Evolutionary conservation across 2,113 vertebrate genomes (phyloP).

Genomic region (Talpa occidentalis): DNA sequence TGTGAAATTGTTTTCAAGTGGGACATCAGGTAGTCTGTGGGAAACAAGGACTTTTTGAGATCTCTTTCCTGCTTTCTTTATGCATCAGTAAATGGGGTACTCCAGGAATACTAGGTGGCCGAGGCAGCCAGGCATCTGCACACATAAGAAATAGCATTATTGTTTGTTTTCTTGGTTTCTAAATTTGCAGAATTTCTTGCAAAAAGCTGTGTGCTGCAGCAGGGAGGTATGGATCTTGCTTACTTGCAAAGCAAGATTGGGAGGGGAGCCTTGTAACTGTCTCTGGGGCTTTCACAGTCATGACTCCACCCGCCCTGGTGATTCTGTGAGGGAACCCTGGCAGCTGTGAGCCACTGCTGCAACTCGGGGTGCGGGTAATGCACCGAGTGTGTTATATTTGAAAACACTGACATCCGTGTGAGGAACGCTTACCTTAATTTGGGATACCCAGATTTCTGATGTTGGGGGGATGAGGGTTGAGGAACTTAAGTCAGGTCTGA

Average conservation of each 20-base stretch:
- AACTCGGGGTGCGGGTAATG: not conserved
- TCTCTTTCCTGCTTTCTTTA: not conserved
- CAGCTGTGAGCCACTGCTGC: not conserved
- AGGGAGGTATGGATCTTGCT: not conserved
- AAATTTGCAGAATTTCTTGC: not conserved
- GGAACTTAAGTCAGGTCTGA: not conserved
- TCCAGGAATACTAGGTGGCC: not conserved
- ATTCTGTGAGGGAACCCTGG: no score
- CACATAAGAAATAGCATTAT: not conserved
- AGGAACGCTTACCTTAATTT: not conserved
- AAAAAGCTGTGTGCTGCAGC: no score
- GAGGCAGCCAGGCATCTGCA: not conserved
- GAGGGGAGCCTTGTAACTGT: not conserved
- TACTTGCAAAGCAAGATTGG: no score
- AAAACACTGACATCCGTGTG: not conserved
- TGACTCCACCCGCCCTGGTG: rapidly evolving
- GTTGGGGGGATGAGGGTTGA: no score
- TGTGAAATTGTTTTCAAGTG: not conserved
- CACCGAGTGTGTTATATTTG: no score
- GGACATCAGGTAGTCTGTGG: not conserved
- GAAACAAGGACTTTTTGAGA: not conserved
- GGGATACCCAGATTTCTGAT: no score
- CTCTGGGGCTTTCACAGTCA: not conserved
- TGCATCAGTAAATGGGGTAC: not conserved
- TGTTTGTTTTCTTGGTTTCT: not conserved